These are phyloP conservation scores for Caenorhabditis sp. DNA, from an alignment of 2,888 invertebrate genomes.

Conservation along the genomic window DNA sequence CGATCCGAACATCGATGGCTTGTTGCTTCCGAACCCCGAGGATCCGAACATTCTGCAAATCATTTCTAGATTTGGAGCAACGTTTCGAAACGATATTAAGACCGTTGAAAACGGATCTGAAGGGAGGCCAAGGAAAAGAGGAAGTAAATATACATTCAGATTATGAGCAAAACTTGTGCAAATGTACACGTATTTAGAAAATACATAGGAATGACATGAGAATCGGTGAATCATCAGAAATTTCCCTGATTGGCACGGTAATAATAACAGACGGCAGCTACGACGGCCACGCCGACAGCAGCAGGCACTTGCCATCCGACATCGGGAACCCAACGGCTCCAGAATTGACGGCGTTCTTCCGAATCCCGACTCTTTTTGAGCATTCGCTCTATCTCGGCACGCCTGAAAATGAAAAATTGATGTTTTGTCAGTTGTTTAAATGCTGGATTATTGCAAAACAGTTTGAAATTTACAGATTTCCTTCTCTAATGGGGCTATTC, in stretches of 20 bases:
- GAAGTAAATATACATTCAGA: no score
- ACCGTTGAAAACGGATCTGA: neutral
- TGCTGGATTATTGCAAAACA: no score
- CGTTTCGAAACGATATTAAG: neutral
- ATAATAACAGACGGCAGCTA: constrained; percentile 21
- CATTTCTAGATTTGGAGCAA: neutral
- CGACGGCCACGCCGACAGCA: constrained; percentile 43
- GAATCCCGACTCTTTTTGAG: constrained; percentile 57
- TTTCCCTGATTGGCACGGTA: neutral
- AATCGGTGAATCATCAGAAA: neutral
- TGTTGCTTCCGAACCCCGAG: constrained; percentile 57
- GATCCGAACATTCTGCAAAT: constrained; percentile 61
- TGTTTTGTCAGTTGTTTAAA: no score
- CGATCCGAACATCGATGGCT: constrained; percentile 33
- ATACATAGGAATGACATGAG: neutral
- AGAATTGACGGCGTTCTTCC: constrained; percentile 22
- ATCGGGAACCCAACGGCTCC: neutral
- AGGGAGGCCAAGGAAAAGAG: no score
- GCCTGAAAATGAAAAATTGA: constrained; percentile 58
- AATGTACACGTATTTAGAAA: no score
- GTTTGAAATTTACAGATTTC: neutral
- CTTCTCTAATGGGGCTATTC: no score
- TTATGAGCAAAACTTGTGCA: no score
- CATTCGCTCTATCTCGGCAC: constrained; percentile 62
- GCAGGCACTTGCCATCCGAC: constrained; percentile 23